phyloP scores from a whole-genome alignment of 2,113 vertebrate genomes.

The Chunga burmeisteri region DNA sequence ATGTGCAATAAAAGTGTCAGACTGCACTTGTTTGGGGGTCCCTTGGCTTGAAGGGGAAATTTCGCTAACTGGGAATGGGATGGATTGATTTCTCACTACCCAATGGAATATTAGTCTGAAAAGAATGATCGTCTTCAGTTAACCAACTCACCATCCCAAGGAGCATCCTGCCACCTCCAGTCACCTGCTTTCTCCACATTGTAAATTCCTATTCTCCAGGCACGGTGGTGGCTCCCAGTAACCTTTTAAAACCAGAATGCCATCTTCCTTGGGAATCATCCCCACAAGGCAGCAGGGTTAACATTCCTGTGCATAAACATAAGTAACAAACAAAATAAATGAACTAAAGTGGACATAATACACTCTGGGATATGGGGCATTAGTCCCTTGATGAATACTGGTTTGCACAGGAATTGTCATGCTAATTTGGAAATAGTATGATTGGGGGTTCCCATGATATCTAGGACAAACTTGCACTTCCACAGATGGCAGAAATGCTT shows the following conservation, averaged over 20 bases:
- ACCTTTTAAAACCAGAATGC: not conserved
- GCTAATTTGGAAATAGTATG: not conserved
- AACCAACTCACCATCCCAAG: not conserved
- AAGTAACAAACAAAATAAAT: not conserved
- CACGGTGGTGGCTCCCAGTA: not conserved
- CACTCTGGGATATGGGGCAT: not conserved
- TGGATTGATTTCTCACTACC: not conserved
- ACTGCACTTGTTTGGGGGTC: not conserved
- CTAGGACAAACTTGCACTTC: not conserved
- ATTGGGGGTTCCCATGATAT: not conserved
- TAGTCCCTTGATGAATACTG: not conserved
- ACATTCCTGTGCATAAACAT: not conserved
- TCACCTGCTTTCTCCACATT: not conserved
- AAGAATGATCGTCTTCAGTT: not conserved
- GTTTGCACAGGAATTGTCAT: not conserved
- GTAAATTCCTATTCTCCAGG: not conserved
- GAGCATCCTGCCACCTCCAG: not conserved
- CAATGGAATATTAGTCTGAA: not conserved
- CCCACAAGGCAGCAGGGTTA: not conserved
- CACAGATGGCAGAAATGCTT: not conserved
- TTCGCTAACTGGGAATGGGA: not conserved
- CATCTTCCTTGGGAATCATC: not conserved
- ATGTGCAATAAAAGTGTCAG: not conserved
- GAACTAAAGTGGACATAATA: not conserved
- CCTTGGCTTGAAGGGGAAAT: not conserved